A percentile compares a stretch with the other conserved stretches of the same genome.
Conservation (phyloP, 2,113 vertebrate species). For the Trogon surrucura region DNA sequence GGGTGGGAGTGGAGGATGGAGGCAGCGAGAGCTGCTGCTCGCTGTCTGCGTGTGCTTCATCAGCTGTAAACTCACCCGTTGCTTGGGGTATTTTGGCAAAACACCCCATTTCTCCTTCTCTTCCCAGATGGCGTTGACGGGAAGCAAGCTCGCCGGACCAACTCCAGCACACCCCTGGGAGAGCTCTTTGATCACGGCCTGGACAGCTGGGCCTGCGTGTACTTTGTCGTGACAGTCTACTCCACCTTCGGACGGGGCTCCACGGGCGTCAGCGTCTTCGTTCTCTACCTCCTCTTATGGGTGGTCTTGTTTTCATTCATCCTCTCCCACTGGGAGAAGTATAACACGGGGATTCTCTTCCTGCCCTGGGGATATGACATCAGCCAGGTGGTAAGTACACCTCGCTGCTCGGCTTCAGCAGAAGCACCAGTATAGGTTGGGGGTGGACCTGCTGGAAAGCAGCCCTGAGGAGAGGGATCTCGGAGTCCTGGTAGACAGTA, state of each 20-base stretch:
- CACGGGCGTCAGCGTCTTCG: conserved; percentile 88
- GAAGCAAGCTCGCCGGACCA: conserved; percentile 95
- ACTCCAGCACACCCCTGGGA: conserved; percentile 94
- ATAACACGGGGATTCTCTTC: conserved; percentile 97
- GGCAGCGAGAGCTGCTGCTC: neutral
- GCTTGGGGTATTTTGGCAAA: neutral
- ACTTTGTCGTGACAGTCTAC: conserved; percentile 96
- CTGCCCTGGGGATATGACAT: conserved; percentile 98
- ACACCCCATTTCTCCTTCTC: neutral
- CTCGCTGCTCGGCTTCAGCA: neutral
- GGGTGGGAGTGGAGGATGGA: neutral
- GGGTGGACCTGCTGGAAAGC: no score
- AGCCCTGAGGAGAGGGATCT: no score
- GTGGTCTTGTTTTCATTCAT: conserved; percentile 98
- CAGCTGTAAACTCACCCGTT: neutral
- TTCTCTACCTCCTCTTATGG: conserved; percentile 94
- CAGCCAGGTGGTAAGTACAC: conserved; percentile 92
- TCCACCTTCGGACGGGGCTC: conserved; percentile 93
- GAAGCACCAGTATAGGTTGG: neutral
- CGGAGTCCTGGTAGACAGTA: no score
- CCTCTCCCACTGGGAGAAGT: conserved; percentile 99
- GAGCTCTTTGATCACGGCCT: conserved; percentile 98
- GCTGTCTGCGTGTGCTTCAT: fast-evolving
- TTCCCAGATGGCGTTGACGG: conserved; percentile 93
- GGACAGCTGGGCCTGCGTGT: conserved; percentile 98